A percentile compares a stretch with the other conserved stretches of the same genome.
These are phyloP conservation scores for Notothenia coriiceps DNA, from an alignment of 2,113 vertebrate genomes.

Conservation along the genomic window DNA sequence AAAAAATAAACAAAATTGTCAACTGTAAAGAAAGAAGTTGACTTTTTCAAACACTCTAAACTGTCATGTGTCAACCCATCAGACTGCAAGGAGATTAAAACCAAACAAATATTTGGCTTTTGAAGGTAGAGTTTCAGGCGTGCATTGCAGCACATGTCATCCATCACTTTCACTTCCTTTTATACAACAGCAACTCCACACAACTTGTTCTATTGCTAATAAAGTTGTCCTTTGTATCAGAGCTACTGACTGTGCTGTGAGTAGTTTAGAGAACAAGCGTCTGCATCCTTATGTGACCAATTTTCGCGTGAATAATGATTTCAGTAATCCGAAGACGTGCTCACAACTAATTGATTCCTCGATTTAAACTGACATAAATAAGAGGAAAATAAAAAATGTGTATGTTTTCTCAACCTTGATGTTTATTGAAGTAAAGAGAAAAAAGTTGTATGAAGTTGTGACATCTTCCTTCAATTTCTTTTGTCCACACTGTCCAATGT, in stretches of 20 bases:
- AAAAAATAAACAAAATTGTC: slow-evolving; percentile 53
- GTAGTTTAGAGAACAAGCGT: background rate
- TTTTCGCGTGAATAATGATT: background rate
- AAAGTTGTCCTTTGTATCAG: slow-evolving; percentile 2
- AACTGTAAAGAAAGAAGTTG: slow-evolving; percentile 58
- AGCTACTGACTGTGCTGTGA: background rate
- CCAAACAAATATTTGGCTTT: slow-evolving; percentile 57
- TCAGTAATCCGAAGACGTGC: background rate
- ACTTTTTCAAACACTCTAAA: slow-evolving; percentile 54
- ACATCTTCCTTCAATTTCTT: slow-evolving; percentile 12
- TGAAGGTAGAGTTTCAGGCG: slow-evolving; percentile 23
- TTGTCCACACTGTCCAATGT: slow-evolving; percentile 20
- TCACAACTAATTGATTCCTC: slow-evolving; percentile 18
- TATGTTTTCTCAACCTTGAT: background rate
- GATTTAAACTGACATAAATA: slow-evolving; percentile 1
- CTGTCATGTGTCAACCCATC: slow-evolving; percentile 62
- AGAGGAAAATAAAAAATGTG: background rate
- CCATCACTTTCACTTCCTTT: slow-evolving; percentile 15
- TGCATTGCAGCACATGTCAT: slow-evolving; percentile 22
- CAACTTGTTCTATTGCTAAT: slow-evolving; percentile 1
- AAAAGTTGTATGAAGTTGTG: slow-evolving; percentile 20
- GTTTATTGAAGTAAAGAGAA: background rate
- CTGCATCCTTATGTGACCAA: background rate
- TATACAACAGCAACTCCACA: slow-evolving; percentile 8
- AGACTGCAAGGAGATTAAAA: slow-evolving; percentile 59